These are phyloP conservation scores for Madoqua kirkii DNA, from an alignment of 2,113 vertebrate species.

Conservation along the genomic window DNA sequence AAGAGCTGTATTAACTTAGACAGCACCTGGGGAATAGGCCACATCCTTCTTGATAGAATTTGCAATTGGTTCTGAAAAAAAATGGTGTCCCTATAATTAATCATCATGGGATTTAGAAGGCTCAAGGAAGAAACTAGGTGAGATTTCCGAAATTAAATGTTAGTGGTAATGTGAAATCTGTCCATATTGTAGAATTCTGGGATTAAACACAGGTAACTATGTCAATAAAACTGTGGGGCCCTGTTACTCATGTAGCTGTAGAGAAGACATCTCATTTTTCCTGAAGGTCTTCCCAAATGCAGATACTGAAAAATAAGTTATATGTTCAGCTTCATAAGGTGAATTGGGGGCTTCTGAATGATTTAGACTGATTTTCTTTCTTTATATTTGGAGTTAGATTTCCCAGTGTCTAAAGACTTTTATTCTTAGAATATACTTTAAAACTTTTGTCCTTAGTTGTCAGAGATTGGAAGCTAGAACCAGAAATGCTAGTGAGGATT, in stretches of 20 bases:
- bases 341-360: neutral
- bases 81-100: neutral
- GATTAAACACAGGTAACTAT: neutral
- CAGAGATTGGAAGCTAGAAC: neutral
- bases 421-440: neutral
- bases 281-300: neutral
- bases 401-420: neutral
- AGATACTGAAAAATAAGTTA: neutral
- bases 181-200: neutral
- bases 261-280: neutral
- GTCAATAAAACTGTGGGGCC: neutral
- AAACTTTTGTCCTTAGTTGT: neutral
- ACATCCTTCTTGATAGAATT: neutral
- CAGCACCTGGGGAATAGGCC: neutral
- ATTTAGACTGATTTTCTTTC: constrained; percentile 9
- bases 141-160: neutral
- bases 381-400: neutral
- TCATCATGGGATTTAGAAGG: neutral
- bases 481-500: neutral
- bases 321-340: neutral
- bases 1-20: neutral
- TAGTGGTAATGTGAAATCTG: neutral
- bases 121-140: neutral
- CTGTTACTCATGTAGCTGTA: neutral
- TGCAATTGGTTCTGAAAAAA: neutral